Evolutionary conservation across 2,888 invertebrate species (phyloP).

Genomic region (Yponomeuta malinellus): DNA sequence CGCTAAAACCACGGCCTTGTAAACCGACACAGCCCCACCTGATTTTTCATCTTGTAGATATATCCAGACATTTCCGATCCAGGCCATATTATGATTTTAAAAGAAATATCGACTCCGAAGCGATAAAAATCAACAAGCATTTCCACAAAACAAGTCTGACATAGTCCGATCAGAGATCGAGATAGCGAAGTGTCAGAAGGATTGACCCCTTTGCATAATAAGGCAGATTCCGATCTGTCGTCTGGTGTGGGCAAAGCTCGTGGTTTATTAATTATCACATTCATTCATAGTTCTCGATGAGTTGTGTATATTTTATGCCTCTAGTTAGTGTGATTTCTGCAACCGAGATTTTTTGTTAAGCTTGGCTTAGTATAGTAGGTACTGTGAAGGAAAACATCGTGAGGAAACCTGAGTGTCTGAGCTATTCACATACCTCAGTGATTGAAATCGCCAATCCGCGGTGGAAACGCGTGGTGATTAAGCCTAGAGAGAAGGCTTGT

Average conservation of each 20-base stretch:
- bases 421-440: too few relatives aligned
- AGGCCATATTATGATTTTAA: not conserved
- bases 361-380: too few relatives aligned
- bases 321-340: not conserved
- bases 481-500: too few relatives aligned
- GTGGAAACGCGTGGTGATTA: too few relatives aligned
- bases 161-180: not conserved
- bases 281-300: constrained; percentile 10
- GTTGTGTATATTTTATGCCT: too few relatives aligned
- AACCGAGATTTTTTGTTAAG: not conserved
- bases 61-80: not conserved
- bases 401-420: too few relatives aligned
- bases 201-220: constrained; percentile 14
- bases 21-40: too few relatives aligned
- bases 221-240: constrained; percentile 1
- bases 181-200: not conserved
- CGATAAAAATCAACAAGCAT: not conserved
- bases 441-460: too few relatives aligned
- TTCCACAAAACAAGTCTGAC: not conserved
- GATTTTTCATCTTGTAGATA: too few relatives aligned
- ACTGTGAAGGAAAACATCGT: too few relatives aligned
- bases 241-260: constrained; percentile 12
- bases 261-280: constrained; percentile 2
- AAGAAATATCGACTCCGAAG: not conserved
- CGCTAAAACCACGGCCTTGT: too few relatives aligned